phyloP scores from a whole-genome alignment of 2,113 vertebrate species.

The Poicephalus gulielmi region DNA sequence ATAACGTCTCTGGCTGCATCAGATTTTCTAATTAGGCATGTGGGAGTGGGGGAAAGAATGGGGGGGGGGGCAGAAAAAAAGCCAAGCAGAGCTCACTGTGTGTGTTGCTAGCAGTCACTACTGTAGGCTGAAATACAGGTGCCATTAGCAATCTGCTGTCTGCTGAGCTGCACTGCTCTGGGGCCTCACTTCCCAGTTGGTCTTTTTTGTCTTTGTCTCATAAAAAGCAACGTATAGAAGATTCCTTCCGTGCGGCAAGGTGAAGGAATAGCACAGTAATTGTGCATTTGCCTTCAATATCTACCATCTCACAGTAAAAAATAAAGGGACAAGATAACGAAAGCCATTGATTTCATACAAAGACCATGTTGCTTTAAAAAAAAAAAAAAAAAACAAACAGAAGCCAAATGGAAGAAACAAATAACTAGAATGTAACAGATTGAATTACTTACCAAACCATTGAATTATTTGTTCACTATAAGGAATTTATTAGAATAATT shows the following conservation, averaged over 20 bases:
- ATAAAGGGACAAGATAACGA: neutral
- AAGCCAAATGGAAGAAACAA: neutral
- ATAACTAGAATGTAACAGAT: neutral
- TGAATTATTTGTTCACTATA: neutral
- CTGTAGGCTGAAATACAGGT: slow-evolving; percentile 29
- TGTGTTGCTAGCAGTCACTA: slow-evolving; percentile 19
- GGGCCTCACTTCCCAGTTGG: neutral
- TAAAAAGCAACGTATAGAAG: neutral
- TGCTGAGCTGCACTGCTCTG: neutral
- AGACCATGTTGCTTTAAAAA: neutral
- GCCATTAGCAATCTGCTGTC: slow-evolving; percentile 53
- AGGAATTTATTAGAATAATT: neutral
- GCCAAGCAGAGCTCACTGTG: neutral
- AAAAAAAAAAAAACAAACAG: neutral
- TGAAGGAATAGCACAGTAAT: neutral
- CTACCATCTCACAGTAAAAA: neutral
- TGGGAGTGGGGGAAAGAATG: neutral
- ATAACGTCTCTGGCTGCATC: slow-evolving; percentile 56
- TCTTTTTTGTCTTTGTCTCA: neutral
- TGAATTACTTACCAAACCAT: neutral
- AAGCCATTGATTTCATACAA: neutral
- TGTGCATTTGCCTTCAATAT: neutral
- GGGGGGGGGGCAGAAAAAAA: neutral
- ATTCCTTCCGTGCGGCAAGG: neutral
- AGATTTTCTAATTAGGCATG: slow-evolving; percentile 58